Conservation (phyloP, 2,113 vertebrate species). For the Rattus norvegicus region DNA sequence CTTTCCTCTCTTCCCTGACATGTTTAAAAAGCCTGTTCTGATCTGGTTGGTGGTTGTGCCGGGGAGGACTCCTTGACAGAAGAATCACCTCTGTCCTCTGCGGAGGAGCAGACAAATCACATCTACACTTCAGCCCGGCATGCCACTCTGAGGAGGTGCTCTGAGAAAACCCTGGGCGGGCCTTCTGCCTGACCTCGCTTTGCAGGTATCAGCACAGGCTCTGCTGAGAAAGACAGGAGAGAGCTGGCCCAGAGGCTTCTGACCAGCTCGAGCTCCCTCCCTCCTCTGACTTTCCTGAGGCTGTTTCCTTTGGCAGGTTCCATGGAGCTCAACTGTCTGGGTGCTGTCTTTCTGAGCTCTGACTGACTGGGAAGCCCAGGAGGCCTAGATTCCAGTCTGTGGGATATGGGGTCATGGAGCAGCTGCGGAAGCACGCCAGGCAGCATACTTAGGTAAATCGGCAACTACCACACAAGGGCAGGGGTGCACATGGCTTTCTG, state of each 20-base stretch:
- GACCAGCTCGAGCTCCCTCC: background rate
- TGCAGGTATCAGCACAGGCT: background rate
- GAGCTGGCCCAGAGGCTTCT: background rate
- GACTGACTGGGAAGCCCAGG: background rate
- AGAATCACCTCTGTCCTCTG: background rate
- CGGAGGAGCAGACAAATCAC: background rate
- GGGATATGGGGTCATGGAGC: background rate
- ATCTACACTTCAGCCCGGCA: fast-evolving
- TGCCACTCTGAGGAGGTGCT: background rate
- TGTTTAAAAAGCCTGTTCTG: background rate
- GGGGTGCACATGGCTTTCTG: background rate
- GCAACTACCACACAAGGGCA: background rate
- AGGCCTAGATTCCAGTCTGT: background rate
- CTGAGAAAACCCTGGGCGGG: background rate
- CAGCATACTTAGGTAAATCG: background rate
- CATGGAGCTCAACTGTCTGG: background rate
- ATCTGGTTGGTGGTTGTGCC: background rate
- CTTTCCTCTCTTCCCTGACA: background rate
- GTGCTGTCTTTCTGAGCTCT: background rate
- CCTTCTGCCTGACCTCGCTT: background rate
- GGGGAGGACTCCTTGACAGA: background rate
- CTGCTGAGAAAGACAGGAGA: background rate
- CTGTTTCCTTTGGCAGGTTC: background rate
- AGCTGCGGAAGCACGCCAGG: background rate
- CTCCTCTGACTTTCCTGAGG: background rate